Conservation (phyloP, 2,113 vertebrate genomes). For the Pungitius pungitius region DNA sequence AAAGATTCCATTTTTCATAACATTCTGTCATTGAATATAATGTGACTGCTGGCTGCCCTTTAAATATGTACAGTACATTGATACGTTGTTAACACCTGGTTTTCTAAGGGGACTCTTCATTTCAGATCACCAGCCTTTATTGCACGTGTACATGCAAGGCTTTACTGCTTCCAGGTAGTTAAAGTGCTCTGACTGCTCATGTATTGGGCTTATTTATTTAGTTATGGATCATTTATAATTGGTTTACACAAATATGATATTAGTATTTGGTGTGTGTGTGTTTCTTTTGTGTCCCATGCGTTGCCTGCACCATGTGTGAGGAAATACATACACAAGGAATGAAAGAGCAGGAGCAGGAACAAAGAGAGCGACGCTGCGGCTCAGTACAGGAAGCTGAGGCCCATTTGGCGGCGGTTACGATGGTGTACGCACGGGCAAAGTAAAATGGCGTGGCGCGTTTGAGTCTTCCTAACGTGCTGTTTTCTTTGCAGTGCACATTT, state of each 20-base stretch:
- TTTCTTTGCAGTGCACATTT: neutral
- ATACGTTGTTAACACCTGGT: conserved; percentile 11
- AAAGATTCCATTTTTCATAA: conserved; percentile 71
- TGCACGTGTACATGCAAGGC: neutral
- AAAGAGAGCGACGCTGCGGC: conserved; percentile 7
- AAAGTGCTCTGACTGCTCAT: conserved; percentile 17
- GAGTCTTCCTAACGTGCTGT: neutral
- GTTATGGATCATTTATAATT: conserved; percentile 21
- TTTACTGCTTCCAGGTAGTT: conserved; percentile 5
- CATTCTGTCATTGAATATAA: conserved; percentile 63
- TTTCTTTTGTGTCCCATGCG: conserved; percentile 8
- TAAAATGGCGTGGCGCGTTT: neutral
- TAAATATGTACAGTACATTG: conserved; percentile 33
- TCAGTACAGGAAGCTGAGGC: neutral
- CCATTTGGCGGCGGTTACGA: neutral
- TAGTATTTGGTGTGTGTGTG: conserved; percentile 6
- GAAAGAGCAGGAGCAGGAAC: neutral
- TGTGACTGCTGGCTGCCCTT: conserved; percentile 38
- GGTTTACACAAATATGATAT: conserved; percentile 2
- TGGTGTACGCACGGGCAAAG: neutral
- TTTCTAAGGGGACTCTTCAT: conserved; percentile 9
- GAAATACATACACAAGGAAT: conserved; percentile 14
- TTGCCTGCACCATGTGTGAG: neutral
- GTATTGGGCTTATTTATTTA: conserved; percentile 23
- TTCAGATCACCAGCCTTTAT: neutral